Evolutionary conservation across 2,888 invertebrate species (phyloP).

Genomic region (Troilus luridus): DNA sequence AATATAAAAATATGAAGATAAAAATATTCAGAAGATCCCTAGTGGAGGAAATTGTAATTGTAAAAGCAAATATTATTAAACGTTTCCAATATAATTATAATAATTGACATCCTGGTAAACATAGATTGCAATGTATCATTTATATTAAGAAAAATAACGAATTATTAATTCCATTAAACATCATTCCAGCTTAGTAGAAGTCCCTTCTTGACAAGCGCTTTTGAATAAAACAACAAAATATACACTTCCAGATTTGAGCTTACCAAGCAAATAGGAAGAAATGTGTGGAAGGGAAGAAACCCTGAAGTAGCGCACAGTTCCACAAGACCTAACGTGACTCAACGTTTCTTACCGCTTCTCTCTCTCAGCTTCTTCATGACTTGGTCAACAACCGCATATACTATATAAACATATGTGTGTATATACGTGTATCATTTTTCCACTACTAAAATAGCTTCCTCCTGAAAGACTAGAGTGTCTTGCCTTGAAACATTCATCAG

Average conservation of each 20-base stretch:
- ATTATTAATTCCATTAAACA: background rate
- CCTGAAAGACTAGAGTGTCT: too few relatives aligned
- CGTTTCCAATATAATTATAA: too few relatives aligned
- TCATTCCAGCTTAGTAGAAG: background rate
- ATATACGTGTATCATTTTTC: too few relatives aligned
- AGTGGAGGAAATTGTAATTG: too few relatives aligned
- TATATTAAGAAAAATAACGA: background rate
- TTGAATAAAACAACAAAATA: background rate
- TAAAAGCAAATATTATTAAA: too few relatives aligned
- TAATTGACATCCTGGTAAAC: too few relatives aligned
- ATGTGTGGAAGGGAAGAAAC: background rate
- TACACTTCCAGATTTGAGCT: background rate
- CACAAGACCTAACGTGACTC: background rate
- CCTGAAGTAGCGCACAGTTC: background rate
- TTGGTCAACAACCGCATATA: background rate
- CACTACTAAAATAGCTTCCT: too few relatives aligned
- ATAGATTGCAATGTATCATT: background rate
- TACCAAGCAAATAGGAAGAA: background rate
- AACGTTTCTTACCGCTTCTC: background rate
- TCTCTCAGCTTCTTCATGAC: background rate
- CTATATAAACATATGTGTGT: too few relatives aligned
- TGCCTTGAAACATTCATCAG: too few relatives aligned
- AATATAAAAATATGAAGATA: too few relatives aligned
- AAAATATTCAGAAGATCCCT: too few relatives aligned
- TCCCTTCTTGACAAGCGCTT: background rate